Conservation (phyloP, 2,797 vertebrate species). For the Alca torda region DNA sequence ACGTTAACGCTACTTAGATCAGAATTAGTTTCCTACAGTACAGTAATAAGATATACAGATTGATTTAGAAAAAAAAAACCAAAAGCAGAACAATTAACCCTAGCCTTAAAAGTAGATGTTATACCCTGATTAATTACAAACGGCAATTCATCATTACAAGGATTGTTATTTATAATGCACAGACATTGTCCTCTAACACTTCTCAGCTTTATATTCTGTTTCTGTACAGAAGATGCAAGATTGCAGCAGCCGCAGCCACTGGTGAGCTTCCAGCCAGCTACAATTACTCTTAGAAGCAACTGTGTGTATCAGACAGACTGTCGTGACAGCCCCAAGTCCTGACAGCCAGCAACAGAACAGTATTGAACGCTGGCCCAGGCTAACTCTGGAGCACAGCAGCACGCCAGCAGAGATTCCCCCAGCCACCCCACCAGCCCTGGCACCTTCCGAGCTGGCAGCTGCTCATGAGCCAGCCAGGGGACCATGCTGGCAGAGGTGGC, state of each 20-base stretch:
- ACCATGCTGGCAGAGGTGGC: background rate
- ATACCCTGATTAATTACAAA: background rate
- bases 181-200: rapidly evolving
- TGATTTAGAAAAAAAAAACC: background rate
- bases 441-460: background rate
- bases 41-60: background rate
- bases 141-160: background rate
- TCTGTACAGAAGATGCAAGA: background rate
- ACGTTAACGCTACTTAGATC: background rate
- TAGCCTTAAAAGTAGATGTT: background rate
- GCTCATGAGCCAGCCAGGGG: background rate
- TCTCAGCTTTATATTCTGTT: background rate
- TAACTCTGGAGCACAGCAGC: background rate
- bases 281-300: background rate
- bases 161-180: background rate
- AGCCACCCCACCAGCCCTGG: background rate
- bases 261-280: background rate
- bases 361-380: background rate
- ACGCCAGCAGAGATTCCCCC: background rate
- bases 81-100: background rate
- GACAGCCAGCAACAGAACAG: background rate
- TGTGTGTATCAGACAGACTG: background rate
- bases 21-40: background rate
- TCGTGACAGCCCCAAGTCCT: background rate
- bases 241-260: background rate